Base-by-base conservation (phyloP, 2,797 vertebrate species). In the Netta rufina region DNA sequence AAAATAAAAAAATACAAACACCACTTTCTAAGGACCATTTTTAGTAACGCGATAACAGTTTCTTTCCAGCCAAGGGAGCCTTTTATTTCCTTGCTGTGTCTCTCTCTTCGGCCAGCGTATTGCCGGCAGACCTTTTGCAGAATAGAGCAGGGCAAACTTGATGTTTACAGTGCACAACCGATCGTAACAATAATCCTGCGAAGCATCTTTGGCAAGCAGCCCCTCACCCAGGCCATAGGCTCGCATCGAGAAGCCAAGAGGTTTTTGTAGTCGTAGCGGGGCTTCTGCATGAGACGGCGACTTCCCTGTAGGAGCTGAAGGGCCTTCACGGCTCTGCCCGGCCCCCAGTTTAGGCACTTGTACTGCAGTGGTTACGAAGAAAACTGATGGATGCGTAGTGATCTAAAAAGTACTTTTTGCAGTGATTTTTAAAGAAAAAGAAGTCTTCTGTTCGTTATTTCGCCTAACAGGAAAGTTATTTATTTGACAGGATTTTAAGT, bases 371-470 rank as follows among this genome's bases (percentile, higher is more conserved):
- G 96, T 95, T 96, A 96, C 97, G 96, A 96, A 97, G 92, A 94
- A 96, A 98, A 96, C 97, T 86, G 95, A 96, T 97, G 98, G 98
- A 97, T 90, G 69, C 92, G 84, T 98, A 99, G 98, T 97, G 98
- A 98, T 98, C 98, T 97, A 98, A 98, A 98, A 94, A 97, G 97
- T 97, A 94, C 96, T 98, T 98, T 98, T 99, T 98, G 97, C 98
- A 98, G 97, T 98, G 97, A 98, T 97, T 96, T 79, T 80, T 54
- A 87, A 94, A 92, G 97, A 75, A 81, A 81, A 92, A 92, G 84
- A 75, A 94, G 87, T 97, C 97, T 97, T 98, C 87, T 96, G 93
- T 97, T 98, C 93, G 41, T 97, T 97, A 96, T 97, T 95, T 97
- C 98, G 97, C 96, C 87, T 97, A 95, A 94, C 97, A 95, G 95